A percentile compares a stretch with the other conserved stretches of the same genome.
These are phyloP conservation scores for Bradysia coprophila DNA, from an alignment of 1,140 invertebrate genomes.

Conservation along the genomic window DNA sequence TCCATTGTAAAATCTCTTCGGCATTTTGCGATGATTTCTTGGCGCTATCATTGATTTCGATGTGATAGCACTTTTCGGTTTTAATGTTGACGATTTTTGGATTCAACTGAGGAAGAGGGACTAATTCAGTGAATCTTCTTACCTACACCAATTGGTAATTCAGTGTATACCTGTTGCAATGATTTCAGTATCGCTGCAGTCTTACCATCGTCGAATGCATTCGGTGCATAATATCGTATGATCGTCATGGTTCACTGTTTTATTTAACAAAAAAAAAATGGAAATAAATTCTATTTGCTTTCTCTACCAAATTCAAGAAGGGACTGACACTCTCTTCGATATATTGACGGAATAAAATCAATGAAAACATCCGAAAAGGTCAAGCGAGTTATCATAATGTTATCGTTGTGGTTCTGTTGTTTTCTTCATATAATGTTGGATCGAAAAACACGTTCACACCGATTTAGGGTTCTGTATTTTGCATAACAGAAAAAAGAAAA, in stretches of 20 bases:
- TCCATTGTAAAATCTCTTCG: constrained; percentile 43
- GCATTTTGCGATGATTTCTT: constrained; percentile 29
- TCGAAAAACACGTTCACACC: no score
- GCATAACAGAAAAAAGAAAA: no score
- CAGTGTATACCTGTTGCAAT: constrained; percentile 2
- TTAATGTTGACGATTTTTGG: background rate
- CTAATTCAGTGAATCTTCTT: background rate
- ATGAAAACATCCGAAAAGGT: no score
- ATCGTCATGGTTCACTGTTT: constrained; percentile 5
- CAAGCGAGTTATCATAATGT: no score
- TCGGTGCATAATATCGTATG: constrained; percentile 1
- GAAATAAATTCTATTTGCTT: no score
- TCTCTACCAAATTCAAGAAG: no score
- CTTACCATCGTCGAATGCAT: constrained; percentile 4
- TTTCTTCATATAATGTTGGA: no score
- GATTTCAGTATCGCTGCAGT: background rate
- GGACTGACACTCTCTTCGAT: no score
- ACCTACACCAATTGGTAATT: background rate
- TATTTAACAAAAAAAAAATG: no score
- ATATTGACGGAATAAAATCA: no score
- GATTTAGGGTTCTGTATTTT: no score
- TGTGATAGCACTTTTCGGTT: constrained; percentile 64
- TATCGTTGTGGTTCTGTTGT: no score
- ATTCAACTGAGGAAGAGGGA: background rate
- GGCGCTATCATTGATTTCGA: constrained; percentile 35